A percentile compares a stretch with the other conserved stretches of the same genome.
phyloP scores from a whole-genome alignment of 2,113 vertebrate genomes.

The Tachysurus fulvidraco region DNA sequence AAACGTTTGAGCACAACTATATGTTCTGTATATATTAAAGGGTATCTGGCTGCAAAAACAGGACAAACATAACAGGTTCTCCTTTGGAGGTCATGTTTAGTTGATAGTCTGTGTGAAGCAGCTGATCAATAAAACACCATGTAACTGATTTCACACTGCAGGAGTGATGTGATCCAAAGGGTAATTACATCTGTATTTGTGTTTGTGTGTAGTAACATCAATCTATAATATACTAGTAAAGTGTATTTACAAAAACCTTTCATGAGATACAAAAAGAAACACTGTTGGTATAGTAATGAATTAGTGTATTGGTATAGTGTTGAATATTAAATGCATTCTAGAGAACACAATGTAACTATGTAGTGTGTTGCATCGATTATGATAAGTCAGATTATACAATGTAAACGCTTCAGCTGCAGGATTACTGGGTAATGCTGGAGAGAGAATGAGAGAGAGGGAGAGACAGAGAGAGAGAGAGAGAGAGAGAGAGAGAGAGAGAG shows the following conservation, averaged over 20 bases:
- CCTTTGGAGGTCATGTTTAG: constrained; percentile 4
- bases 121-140: constrained; percentile 27
- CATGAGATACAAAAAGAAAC: not conserved
- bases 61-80: not conserved
- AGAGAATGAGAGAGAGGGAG: too few relatives aligned
- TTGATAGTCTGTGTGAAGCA: not conserved
- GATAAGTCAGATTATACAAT: constrained; percentile 73
- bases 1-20: too few relatives aligned
- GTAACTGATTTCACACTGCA: constrained; percentile 32
- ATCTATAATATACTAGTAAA: not conserved
- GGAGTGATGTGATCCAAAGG: not conserved
- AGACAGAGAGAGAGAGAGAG: constrained; percentile 4
- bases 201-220: not conserved
- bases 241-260: not conserved
- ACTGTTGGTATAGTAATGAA: constrained; percentile 8
- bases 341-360: not conserved
- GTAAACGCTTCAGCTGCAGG: constrained; percentile 50
- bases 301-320: not conserved
- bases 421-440: constrained; percentile 53
- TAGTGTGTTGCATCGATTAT: constrained; percentile 63
- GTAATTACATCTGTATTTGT: not conserved
- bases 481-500: constrained; percentile 4
- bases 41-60: not conserved
- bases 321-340: not conserved
- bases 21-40: not conserved